phyloP scores from a whole-genome alignment of 2,113 vertebrate genomes.

The Porphyrio hochstetteri region DNA sequence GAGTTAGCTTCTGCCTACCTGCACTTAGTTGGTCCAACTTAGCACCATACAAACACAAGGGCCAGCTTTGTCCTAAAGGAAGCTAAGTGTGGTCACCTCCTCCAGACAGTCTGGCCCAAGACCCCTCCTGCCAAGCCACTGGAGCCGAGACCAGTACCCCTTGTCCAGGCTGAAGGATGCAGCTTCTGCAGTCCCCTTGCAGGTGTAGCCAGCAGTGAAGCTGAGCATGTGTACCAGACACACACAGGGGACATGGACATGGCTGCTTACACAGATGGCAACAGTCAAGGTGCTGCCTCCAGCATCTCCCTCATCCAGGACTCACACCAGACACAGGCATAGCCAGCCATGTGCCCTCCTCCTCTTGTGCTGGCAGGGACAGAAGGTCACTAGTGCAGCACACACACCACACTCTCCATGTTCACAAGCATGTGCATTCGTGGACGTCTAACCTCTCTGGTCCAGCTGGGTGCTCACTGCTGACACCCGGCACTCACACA shows the following conservation, averaged over 20 bases:
- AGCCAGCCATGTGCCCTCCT: accelerated
- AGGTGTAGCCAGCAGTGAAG: not conserved
- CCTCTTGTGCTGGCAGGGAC: not conserved
- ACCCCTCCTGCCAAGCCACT: not conserved
- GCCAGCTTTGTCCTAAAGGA: not conserved
- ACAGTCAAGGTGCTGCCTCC: not conserved
- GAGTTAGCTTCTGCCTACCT: not conserved
- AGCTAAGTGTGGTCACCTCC: not conserved
- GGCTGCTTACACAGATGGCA: accelerated
- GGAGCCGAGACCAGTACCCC: not conserved
- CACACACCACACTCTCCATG: not conserved
- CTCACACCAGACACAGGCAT: not conserved
- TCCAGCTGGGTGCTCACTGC: accelerated
- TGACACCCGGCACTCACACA: no score
- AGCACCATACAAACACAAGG: not conserved
- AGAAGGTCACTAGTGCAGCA: not conserved
- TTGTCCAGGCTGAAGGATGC: not conserved
- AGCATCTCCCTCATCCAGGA: not conserved
- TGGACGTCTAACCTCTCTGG: not conserved
- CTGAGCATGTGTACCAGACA: not conserved
- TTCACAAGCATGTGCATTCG: accelerated
- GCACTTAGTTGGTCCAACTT: not conserved
- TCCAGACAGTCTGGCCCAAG: not conserved
- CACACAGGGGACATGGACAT: accelerated
- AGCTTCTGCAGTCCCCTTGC: not conserved